Base-by-base conservation (phyloP, 2,113 vertebrate genomes). In the Alaudala cheleensis region DNA sequence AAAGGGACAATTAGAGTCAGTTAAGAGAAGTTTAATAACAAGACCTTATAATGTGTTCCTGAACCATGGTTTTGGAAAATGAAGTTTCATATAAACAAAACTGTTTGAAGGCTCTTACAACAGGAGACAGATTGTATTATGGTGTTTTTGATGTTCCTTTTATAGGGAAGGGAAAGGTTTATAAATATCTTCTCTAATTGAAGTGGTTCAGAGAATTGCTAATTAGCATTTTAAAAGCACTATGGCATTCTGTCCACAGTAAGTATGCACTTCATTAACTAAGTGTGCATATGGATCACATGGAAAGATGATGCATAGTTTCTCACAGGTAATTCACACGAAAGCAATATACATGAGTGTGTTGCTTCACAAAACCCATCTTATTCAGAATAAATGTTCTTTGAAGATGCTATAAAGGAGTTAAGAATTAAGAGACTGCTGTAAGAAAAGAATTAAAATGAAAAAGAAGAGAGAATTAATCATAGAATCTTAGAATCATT, bases 111-210 rank as follows among this genome's bases (percentile, higher is more conserved):
- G 47, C 45, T 88, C 37, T 76, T 74, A 29, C 20, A 90, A 91
- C 39, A 92, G 67, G 87, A 95, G 95, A 91, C 94, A 70, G 81
- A 42, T 92, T 51, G 60, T 67, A 92, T 93, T 93, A 95, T 26
- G 14, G 53, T 86, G 85, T 5, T 92, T 96, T 96, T 96, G 90
- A 96, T 94, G 94, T 94, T 96, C n/a, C 69, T 92, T 88, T 81
- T 92, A 67, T 78, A 86, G 81, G 86, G 80, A 90, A 94, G 85
- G 42, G 54, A 91, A 93, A 85, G 64, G 56, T 93, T 88, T 96
- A 81, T 88, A 95, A 96, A 90, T 96, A 90, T 45, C 45, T 86
- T 83, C 72, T 96, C 22, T 93, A 92, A 91, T 95, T 97, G 88
- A 95, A 97, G 88, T 94, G 94, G 79, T 94, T 96, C 37, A 88